A percentile compares a stretch with the other conserved stretches of the same genome.
Conservation (phyloP, 92 coral and sea anemone species). For the Paramuricea clavata region DNA sequence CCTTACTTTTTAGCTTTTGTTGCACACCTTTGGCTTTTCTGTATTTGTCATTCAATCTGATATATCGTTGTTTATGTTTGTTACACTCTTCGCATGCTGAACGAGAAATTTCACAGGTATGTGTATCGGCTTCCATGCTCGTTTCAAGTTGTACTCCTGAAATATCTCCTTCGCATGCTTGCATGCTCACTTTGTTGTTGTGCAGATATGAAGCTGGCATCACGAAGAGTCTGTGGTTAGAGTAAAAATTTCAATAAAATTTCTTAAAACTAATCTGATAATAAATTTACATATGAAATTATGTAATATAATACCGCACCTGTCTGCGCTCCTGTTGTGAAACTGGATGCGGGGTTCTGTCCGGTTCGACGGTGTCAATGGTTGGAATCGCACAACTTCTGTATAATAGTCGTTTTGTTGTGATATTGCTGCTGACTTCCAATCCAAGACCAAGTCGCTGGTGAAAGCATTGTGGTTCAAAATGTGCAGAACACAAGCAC, state of each 20-base stretch:
- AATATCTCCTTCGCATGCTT: neutral
- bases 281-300: neutral
- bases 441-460: neutral
- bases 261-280: neutral
- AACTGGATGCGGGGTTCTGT: neutral
- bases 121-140: conserved; percentile 16
- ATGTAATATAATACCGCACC: neutral
- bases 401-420: neutral
- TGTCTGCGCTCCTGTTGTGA: conserved; percentile 14
- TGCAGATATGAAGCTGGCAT: neutral
- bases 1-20: neutral
- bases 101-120: neutral
- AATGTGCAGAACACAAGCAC: conserved; percentile 10
- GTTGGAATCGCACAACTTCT: conserved; percentile 7
- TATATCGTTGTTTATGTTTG: neutral
- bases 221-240: conserved; percentile 8
- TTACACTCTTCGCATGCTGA: neutral
- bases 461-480: neutral
- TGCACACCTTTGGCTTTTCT: neutral
- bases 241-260: neutral
- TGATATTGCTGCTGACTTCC: neutral
- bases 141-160: conserved; percentile 1
- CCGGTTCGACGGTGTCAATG: conserved; percentile 1
- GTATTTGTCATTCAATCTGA: neutral
- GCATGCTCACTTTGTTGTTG: neutral